Evolutionary conservation across 1,140 invertebrate genomes (phyloP).

Genomic region (Aleiodes sp.): DNA sequence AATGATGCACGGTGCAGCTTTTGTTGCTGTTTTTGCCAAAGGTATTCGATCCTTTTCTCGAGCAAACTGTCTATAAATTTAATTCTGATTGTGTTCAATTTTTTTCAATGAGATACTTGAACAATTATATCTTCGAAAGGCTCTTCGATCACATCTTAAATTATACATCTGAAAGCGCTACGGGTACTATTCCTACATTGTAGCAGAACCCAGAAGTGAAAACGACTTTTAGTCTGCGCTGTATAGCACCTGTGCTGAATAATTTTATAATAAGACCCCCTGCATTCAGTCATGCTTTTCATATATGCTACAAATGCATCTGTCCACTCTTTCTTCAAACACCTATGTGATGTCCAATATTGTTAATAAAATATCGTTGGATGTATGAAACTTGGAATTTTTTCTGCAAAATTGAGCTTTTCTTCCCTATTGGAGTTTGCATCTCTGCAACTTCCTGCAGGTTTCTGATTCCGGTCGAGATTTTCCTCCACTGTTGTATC

Average conservation of each 20-base stretch:
- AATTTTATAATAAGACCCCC: not conserved
- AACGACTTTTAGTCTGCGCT: not conserved
- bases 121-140: not conserved
- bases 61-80: not conserved
- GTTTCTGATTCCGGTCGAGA: too few relatives aligned
- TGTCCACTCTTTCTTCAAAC: not conserved
- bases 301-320: not conserved
- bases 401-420: too few relatives aligned
- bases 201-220: not conserved
- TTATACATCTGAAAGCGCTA: not conserved
- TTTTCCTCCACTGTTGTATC: too few relatives aligned
- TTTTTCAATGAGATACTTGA: not conserved
- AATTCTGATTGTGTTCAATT: not conserved
- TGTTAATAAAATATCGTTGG: too few relatives aligned
- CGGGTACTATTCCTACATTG: not conserved
- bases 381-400: too few relatives aligned
- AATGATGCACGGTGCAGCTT: not conserved
- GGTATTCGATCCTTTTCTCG: not conserved
- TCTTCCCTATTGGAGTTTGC: too few relatives aligned
- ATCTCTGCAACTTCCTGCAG: too few relatives aligned
- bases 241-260: not conserved
- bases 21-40: not conserved
- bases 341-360: not conserved
- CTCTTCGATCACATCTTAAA: not conserved
- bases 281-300: not conserved